phyloP scores from a whole-genome alignment of 1,140 invertebrate species.

The Ips typographus region DNA sequence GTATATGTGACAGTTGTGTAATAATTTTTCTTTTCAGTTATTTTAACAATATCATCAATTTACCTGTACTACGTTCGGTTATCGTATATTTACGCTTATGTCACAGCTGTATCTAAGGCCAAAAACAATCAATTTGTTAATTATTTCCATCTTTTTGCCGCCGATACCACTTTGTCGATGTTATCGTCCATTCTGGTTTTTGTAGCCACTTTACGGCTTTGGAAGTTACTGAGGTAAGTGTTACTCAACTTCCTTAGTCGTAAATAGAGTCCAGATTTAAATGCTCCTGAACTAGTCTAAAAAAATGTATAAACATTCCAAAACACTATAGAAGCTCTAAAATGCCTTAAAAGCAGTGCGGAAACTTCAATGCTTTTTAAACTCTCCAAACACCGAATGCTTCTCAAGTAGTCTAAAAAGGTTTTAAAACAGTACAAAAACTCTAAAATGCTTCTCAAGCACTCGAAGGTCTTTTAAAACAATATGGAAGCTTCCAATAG shows the following conservation, averaged over 20 bases:
- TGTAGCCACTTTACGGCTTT: conserved; percentile 39
- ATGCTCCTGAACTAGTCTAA: too few relatives aligned
- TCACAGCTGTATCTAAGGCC: conserved; percentile 9
- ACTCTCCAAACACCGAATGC: too few relatives aligned
- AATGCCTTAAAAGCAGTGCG: too few relatives aligned
- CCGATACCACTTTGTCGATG: conserved; percentile 29
- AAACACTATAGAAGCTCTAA: too few relatives aligned
- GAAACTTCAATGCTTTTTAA: too few relatives aligned
- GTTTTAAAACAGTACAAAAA: too few relatives aligned
- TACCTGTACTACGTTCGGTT: conserved; percentile 25
- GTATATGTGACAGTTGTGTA: not conserved
- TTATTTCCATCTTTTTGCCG: conserved; percentile 40
- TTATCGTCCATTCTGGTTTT: conserved; percentile 38
- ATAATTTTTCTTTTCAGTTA: conserved; percentile 17
- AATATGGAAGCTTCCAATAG: too few relatives aligned
- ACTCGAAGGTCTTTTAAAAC: too few relatives aligned
- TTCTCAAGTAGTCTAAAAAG: too few relatives aligned
- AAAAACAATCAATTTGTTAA: conserved; percentile 42
- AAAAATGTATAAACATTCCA: too few relatives aligned
- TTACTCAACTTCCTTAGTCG: not conserved
- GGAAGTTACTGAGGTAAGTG: conserved; percentile 38
- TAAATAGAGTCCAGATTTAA: conserved; percentile 1
- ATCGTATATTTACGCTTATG: conserved; percentile 23
- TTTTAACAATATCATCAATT: conserved; percentile 15
- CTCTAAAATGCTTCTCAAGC: too few relatives aligned